A percentile compares a stretch with the other conserved stretches of the same genome.
These are phyloP conservation scores for Temnothorax rugatulus DNA, from an alignment of 2,888 invertebrate species.

Conservation along the genomic window DNA sequence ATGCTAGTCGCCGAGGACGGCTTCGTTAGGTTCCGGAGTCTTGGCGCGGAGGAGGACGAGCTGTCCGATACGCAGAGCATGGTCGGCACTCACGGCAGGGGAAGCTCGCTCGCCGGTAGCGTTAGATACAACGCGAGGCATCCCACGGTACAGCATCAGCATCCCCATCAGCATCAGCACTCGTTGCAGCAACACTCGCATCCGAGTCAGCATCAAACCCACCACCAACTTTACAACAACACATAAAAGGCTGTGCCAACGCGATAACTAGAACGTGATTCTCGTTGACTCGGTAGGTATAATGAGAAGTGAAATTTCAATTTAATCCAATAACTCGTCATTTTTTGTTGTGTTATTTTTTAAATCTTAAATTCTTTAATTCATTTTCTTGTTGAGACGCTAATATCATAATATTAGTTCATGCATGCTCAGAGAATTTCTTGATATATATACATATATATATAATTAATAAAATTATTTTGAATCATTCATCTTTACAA, in stretches of 20 bases:
- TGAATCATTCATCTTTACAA: background rate
- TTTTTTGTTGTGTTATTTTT: background rate
- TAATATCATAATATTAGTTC: background rate
- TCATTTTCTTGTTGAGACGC: background rate
- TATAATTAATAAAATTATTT: constrained; percentile 12
- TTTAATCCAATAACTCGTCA: background rate
- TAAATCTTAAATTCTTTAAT: background rate
- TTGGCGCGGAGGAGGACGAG: constrained; percentile 87
- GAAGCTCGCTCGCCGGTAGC: constrained; percentile 83
- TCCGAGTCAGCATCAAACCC: constrained; percentile 82
- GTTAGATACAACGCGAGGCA: constrained; percentile 83
- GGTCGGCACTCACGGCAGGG: constrained; percentile 82
- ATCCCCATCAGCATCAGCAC: constrained; percentile 79
- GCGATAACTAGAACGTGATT: constrained; percentile 62
- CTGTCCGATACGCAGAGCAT: constrained; percentile 82
- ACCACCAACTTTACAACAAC: constrained; percentile 84
- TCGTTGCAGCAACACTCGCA: constrained; percentile 83
- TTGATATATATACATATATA: background rate
- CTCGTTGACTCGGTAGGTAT: constrained; percentile 64
- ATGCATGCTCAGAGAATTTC: background rate
- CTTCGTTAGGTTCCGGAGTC: constrained; percentile 93
- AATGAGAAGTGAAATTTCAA: background rate
- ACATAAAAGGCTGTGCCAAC: constrained; percentile 79
- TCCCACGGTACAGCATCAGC: constrained; percentile 78
- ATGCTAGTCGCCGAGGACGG: constrained; percentile 97